Evolutionary conservation across 1,140 invertebrate species (phyloP).

Genomic region (Achatina immaculata): DNA sequence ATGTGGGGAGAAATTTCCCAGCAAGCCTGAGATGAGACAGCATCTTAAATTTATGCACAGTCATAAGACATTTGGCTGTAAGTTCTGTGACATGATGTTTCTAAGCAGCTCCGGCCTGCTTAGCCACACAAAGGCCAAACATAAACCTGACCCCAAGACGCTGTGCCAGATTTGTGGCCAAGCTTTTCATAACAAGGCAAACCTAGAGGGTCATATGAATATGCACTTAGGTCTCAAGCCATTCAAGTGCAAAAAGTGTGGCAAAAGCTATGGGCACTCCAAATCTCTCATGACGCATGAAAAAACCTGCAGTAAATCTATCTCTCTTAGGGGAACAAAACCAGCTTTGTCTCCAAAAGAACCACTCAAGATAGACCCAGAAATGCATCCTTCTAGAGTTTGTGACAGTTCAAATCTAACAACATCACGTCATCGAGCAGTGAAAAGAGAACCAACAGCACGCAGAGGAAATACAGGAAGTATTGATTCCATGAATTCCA

Average conservation of each 20-base stretch:
- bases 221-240: constrained; percentile 33
- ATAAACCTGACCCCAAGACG: constrained; percentile 30
- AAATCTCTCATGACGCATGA: constrained; percentile 36
- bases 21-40: constrained; percentile 34
- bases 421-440: neutral
- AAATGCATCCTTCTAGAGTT: neutral
- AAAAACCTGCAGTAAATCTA: constrained; percentile 13
- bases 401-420: neutral
- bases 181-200: constrained; percentile 33
- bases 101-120: constrained; percentile 31
- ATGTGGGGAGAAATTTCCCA: constrained; percentile 37
- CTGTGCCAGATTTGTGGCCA: constrained; percentile 35
- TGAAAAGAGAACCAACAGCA: neutral
- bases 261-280: constrained; percentile 33
- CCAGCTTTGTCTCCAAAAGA: neutral
- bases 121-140: constrained; percentile 35
- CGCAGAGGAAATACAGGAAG: neutral
- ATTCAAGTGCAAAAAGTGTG: constrained; percentile 34
- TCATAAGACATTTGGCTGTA: constrained; percentile 36
- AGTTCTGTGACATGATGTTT: constrained; percentile 39
- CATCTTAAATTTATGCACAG: constrained; percentile 27
- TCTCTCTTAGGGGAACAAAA: neutral
- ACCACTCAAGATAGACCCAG: neutral
- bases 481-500: neutral
- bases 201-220: constrained; percentile 38